Conservation (phyloP, 1,140 invertebrate species). For the Heliothis virescens region DNA sequence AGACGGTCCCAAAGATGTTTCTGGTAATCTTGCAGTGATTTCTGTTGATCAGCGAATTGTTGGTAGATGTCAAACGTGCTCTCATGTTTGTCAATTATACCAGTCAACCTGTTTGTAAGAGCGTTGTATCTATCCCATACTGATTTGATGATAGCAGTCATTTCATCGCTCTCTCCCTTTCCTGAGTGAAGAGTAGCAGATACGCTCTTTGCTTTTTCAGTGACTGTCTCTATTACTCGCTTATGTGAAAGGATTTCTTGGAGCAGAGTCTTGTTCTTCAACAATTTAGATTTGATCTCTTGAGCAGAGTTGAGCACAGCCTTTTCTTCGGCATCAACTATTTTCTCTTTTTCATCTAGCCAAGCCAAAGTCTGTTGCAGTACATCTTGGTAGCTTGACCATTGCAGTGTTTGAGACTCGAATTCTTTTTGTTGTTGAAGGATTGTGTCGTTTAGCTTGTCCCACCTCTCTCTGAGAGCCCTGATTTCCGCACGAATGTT, state of each 20-base stretch:
- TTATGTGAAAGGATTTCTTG: slow-evolving; percentile 97
- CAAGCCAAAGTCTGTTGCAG: slow-evolving; percentile 93
- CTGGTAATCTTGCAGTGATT: slow-evolving; percentile 94
- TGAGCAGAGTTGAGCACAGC: slow-evolving; percentile 89
- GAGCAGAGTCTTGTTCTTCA: slow-evolving; percentile 94
- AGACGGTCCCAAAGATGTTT: slow-evolving; percentile 95
- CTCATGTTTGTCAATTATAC: slow-evolving; percentile 88
- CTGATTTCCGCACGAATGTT: slow-evolving; percentile 93
- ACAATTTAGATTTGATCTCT: slow-evolving; percentile 94
- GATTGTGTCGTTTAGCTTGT: slow-evolving; percentile 93
- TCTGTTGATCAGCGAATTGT: slow-evolving; percentile 94
- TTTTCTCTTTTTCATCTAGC: slow-evolving; percentile 95
- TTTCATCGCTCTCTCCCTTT: slow-evolving; percentile 88
- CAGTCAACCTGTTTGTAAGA: slow-evolving; percentile 85
- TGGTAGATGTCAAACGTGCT: slow-evolving; percentile 92
- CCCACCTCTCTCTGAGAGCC: slow-evolving; percentile 93
- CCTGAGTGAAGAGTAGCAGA: slow-evolving; percentile 87
- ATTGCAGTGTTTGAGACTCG: slow-evolving; percentile 94
- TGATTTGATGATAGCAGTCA: slow-evolving; percentile 89
- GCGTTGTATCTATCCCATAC: slow-evolving; percentile 92
- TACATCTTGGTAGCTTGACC: slow-evolving; percentile 94
- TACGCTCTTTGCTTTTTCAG: slow-evolving; percentile 93
- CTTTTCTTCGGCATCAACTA: slow-evolving; percentile 90
- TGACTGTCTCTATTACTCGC: slow-evolving; percentile 94
- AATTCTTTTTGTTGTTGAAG: slow-evolving; percentile 93